Base-by-base conservation (phyloP, 2,888 invertebrate species). In the Apoderus coryli region DNA sequence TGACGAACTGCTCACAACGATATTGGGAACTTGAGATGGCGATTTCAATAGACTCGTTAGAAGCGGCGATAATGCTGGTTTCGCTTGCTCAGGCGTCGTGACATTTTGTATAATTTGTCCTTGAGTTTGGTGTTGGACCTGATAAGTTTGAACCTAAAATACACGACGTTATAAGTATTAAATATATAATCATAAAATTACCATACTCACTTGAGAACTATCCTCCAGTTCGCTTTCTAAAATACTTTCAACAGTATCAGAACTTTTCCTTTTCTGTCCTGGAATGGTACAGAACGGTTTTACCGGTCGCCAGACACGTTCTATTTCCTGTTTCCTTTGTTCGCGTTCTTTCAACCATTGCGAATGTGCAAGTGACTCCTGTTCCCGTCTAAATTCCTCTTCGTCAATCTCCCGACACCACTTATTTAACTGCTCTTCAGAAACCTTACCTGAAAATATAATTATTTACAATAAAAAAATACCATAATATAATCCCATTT, bases 41-140 rank as follows among this genome's bases (percentile, higher is more conserved):
- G 76, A 77, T 54, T 86, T 84, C 4, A 89, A 59, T 19, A 89
- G 61, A 25, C 85, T 85, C 5, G 88, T 85, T 26, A 89, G 61
- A 24, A 89, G 58, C 0, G 86, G 86, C 0, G 76, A 76, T 0
- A 75, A 63, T 0, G 68, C 71, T 3, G 68, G 60, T 34, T 63
- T 64, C 3, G 60, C 14, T 3, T 36, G 23, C 16, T 36, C 38
- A 7, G 19, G 19, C n/a, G n/a, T n/a, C 7, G 19, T 7, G n/a
- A n/a, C 7, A n/a, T 6, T 19, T 6, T 7, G 19, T n/a, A n/a
- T n/a, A 7, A 35, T 4, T 12, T 28, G 27, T 16, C 33, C 31
- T 14, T 32, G 34, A 23, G 27, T 16, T 19, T 14, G 28, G 5
- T 12, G 4, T 12, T 15, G 29, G 4, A 10, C n/a, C n/a, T n/a